Evolutionary conservation across 1,140 invertebrate genomes (phyloP).

Genomic region (Bombus ignitus): DNA sequence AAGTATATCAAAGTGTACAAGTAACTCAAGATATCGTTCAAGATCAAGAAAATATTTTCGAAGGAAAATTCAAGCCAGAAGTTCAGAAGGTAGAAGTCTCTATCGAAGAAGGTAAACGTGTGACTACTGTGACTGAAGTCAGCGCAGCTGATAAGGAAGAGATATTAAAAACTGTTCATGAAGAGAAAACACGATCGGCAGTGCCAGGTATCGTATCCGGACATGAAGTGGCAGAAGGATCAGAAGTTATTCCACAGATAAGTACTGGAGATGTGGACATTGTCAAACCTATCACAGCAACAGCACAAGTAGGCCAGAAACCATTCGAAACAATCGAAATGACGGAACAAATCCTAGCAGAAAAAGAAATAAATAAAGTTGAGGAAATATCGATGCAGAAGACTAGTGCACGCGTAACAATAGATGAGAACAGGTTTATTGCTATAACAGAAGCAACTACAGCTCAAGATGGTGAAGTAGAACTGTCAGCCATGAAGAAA

Average conservation of each 20-base stretch:
- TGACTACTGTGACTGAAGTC: conserved; percentile 77
- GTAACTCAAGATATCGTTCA: conserved; percentile 77
- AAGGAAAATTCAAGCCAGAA: conserved; percentile 72
- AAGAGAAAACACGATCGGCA: conserved; percentile 65
- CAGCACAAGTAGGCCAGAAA: conserved; percentile 64
- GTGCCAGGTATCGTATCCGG: conserved; percentile 60
- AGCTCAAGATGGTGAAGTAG: conserved; percentile 64
- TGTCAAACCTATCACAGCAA: conserved; percentile 50
- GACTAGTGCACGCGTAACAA: conserved; percentile 65
- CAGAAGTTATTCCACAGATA: conserved; percentile 62
- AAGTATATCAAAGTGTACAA: conserved; percentile 71
- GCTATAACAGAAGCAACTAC: conserved; percentile 69
- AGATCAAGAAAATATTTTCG: conserved; percentile 79
- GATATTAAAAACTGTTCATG: conserved; percentile 56
- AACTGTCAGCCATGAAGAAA: conserved; percentile 58
- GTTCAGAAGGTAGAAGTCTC: conserved; percentile 69
- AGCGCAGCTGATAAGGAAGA: conserved; percentile 77
- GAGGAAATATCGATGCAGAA: conserved; percentile 52
- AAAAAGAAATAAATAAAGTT: conserved; percentile 64
- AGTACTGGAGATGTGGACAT: conserved; percentile 59
- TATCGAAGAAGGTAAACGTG: conserved; percentile 75
- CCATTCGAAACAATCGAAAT: conserved; percentile 69
- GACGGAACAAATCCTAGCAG: conserved; percentile 65
- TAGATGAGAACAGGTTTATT: conserved; percentile 75
- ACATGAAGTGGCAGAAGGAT: conserved; percentile 67